Conservation (phyloP, 2,888 invertebrate species). For the Ophion ellenae region DNA sequence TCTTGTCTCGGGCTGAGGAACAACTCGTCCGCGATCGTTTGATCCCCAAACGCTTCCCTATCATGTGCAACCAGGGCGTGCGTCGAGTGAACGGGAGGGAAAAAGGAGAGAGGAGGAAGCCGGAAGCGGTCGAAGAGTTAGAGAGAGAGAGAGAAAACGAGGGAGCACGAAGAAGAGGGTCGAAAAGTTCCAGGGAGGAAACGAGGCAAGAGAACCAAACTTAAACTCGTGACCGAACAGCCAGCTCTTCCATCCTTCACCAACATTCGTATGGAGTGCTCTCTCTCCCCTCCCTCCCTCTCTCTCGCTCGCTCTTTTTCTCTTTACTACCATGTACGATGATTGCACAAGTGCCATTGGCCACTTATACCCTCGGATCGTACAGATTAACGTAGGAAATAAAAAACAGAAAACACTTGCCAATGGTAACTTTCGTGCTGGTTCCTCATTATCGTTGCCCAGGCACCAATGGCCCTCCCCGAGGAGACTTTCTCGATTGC, state of each 20-base stretch:
- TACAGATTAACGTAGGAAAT: slow-evolving; percentile 37
- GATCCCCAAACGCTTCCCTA: slow-evolving; percentile 64
- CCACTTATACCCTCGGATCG: slow-evolving; percentile 6
- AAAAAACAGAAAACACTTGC: neutral
- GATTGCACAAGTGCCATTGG: slow-evolving; percentile 27
- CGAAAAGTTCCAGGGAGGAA: slow-evolving; percentile 35
- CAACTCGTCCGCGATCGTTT: slow-evolving; percentile 62
- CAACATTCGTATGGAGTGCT: slow-evolving; percentile 23
- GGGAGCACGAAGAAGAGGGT: slow-evolving; percentile 18
- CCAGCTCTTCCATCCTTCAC: slow-evolving; percentile 54
- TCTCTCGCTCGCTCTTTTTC: slow-evolving; percentile 8
- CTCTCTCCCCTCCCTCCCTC: slow-evolving; percentile 6
- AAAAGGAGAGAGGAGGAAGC: slow-evolving; percentile 1
- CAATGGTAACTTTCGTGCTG: too few species aligned
- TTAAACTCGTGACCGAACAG: slow-evolving; percentile 73
- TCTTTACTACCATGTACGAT: slow-evolving; percentile 23
- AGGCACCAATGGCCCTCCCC: too few species aligned
- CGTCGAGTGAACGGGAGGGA: slow-evolving; percentile 39
- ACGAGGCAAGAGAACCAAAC: slow-evolving; percentile 50
- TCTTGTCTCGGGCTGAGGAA: slow-evolving; percentile 55
- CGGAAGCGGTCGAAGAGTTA: neutral
- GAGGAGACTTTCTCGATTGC: too few species aligned
- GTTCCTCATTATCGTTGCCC: too few species aligned
- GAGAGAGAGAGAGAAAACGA: slow-evolving; percentile 23
- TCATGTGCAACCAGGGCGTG: slow-evolving; percentile 36